phyloP scores from a whole-genome alignment of 2,888 invertebrate species.

The Beris morrisii region DNA sequence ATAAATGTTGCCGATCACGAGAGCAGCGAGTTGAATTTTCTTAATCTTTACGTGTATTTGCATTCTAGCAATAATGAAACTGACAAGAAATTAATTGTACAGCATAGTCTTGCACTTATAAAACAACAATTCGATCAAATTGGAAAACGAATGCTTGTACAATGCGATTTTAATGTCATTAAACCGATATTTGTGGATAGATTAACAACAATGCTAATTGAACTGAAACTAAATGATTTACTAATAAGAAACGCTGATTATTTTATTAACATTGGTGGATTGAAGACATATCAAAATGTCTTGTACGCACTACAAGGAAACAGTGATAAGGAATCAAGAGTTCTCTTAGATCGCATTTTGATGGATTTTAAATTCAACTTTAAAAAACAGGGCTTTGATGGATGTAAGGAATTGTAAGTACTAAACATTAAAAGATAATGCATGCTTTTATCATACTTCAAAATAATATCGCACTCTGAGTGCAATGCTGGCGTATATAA shows the following conservation, averaged over 20 bases:
- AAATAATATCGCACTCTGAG: not conserved
- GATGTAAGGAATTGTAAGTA: constrained; percentile 4
- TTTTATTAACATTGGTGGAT: constrained; percentile 12
- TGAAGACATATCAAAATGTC: not conserved
- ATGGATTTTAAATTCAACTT: constrained; percentile 1
- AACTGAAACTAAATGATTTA: not conserved
- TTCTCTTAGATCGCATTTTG: constrained; percentile 5
- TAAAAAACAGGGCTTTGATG: constrained; percentile 18
- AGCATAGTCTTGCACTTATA: not conserved
- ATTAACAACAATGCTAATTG: constrained; percentile 2
- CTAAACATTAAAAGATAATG: not conserved
- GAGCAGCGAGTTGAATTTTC: constrained; percentile 3
- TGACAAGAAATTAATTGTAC: not conserved
- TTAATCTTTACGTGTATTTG: not conserved
- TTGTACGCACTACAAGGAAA: not conserved
- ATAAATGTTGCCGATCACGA: not conserved
- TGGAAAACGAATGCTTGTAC: not conserved
- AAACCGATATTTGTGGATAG: constrained; percentile 24
- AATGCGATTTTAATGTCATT: constrained; percentile 1
- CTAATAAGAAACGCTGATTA: not conserved
- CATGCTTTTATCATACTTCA: not conserved
- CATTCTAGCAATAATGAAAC: not conserved
- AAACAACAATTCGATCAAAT: constrained; percentile 3
- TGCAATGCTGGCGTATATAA: no score
- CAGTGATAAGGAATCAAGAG: not conserved